Evolutionary conservation across 2,888 invertebrate genomes (phyloP).

Genomic region (Lepidonotus clava): DNA sequence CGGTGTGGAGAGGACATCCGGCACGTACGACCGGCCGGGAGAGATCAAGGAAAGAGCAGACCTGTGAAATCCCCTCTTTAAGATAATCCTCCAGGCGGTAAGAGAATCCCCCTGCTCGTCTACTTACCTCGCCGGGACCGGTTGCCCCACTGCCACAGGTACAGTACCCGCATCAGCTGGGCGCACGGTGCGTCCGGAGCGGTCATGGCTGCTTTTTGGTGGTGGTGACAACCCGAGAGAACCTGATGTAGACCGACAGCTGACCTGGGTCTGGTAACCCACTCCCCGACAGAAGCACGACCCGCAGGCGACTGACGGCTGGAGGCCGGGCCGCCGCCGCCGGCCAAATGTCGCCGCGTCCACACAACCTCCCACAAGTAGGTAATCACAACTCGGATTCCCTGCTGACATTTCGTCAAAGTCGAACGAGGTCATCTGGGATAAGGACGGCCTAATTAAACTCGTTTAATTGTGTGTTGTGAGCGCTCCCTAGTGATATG

Average conservation of each 20-base stretch:
- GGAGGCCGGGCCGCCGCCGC: background rate
- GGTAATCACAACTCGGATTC: slow-evolving; percentile 3
- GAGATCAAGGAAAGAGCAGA: too few relatives aligned
- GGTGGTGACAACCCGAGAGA: background rate
- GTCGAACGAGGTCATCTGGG: slow-evolving; percentile 42
- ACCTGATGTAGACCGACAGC: background rate
- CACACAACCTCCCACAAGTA: background rate
- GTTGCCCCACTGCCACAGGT: slow-evolving; percentile 32
- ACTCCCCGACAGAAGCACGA: too few relatives aligned
- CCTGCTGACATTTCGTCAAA: slow-evolving; percentile 6
- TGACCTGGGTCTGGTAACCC: too few relatives aligned
- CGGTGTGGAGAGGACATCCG: too few relatives aligned
- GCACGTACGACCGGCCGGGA: too few relatives aligned
- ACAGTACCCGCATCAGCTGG: slow-evolving; percentile 2
- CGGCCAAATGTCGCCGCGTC: background rate
- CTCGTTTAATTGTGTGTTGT: slow-evolving; percentile 10
- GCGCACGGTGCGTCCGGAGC: slow-evolving; percentile 15
- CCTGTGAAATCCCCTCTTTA: too few relatives aligned
- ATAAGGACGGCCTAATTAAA: background rate
- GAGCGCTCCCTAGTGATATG: background rate
- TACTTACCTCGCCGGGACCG: background rate
- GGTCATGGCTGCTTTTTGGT: background rate
- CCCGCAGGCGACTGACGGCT: background rate
- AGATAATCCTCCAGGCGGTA: too few relatives aligned
- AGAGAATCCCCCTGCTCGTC: too few relatives aligned